A percentile compares a stretch with the other conserved stretches of the same genome.
These are phyloP conservation scores for Porites evermanni DNA, from an alignment of 92 coral and sea anemone genomes.

Conservation along the genomic window DNA sequence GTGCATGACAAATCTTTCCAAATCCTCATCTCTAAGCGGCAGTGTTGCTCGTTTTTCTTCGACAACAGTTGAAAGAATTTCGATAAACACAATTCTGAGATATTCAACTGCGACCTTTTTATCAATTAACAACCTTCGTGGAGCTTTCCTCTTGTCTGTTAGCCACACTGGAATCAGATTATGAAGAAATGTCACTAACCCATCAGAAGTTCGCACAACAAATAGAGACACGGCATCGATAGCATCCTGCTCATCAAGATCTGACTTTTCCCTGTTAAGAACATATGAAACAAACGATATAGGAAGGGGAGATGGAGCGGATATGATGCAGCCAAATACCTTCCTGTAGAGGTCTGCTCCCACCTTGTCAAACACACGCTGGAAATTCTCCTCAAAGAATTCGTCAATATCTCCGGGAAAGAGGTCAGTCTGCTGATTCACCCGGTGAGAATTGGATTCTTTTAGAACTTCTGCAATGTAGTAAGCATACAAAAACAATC, in stretches of 20 bases:
- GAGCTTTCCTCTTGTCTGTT: background rate
- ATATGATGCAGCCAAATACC: background rate
- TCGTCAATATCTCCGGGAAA: no score
- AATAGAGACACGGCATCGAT: constrained; percentile 6
- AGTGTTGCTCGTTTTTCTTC: background rate
- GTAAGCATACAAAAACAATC: background rate
- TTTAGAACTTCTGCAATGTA: background rate
- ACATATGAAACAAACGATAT: background rate
- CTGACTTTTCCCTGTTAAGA: no score
- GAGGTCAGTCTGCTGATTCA: background rate
- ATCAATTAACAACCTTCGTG: background rate
- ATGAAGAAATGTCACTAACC: background rate
- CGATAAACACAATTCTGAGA: background rate
- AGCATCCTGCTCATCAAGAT: background rate
- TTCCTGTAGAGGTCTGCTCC: background rate
- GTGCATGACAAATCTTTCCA: constrained; percentile 6
- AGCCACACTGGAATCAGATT: background rate
- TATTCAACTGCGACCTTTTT: constrained; percentile 1
- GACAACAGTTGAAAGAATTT: background rate
- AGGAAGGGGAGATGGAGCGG: constrained; percentile 8
- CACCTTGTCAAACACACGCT: background rate
- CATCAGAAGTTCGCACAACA: background rate
- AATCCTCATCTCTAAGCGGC: background rate
- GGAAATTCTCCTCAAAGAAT: background rate
- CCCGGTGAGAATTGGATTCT: background rate